phyloP scores from a whole-genome alignment of 1,140 invertebrate genomes.

The Atopsyche davidsoni region DNA sequence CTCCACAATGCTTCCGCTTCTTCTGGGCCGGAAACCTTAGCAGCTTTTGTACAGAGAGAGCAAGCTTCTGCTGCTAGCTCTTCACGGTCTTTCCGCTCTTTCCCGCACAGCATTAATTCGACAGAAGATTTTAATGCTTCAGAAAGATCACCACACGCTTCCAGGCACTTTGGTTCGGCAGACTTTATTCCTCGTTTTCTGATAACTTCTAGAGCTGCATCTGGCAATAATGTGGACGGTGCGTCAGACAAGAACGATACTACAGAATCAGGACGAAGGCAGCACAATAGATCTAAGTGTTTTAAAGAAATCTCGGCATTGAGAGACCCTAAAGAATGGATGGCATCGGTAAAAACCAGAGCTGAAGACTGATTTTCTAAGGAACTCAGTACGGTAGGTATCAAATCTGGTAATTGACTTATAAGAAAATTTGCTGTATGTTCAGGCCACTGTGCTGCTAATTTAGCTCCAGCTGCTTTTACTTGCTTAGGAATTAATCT shows the following conservation, averaged over 20 bases:
- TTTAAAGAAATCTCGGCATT: slow-evolving; percentile 35
- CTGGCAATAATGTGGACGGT: slow-evolving; percentile 37
- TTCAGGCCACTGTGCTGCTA: slow-evolving; percentile 33
- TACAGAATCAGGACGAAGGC: slow-evolving; percentile 31
- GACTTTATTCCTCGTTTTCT: slow-evolving; percentile 33
- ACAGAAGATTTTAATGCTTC: slow-evolving; percentile 22
- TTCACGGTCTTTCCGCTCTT: slow-evolving; percentile 20
- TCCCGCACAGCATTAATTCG: slow-evolving; percentile 19
- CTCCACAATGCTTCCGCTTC: slow-evolving; percentile 26
- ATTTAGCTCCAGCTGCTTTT: slow-evolving; percentile 25
- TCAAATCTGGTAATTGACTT: slow-evolving; percentile 32
- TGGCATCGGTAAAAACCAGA: slow-evolving; percentile 35
- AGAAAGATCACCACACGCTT: slow-evolving; percentile 28
- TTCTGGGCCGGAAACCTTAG: slow-evolving; percentile 23
- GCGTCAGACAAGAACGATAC: slow-evolving; percentile 35
- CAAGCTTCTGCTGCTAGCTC: slow-evolving; percentile 23
- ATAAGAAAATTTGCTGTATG: slow-evolving; percentile 35
- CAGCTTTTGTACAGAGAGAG: slow-evolving; percentile 22
- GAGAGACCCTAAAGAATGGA: slow-evolving; percentile 36
- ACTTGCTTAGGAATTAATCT: slow-evolving; percentile 32
- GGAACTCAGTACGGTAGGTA: slow-evolving; percentile 29
- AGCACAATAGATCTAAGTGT: slow-evolving; percentile 37
- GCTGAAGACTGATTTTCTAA: slow-evolving; percentile 30
- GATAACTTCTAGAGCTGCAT: slow-evolving; percentile 37
- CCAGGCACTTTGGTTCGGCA: slow-evolving; percentile 40